These are phyloP conservation scores for Papilio xuthus DNA, from an alignment of 1,140 invertebrate species.

Conservation along the genomic window DNA sequence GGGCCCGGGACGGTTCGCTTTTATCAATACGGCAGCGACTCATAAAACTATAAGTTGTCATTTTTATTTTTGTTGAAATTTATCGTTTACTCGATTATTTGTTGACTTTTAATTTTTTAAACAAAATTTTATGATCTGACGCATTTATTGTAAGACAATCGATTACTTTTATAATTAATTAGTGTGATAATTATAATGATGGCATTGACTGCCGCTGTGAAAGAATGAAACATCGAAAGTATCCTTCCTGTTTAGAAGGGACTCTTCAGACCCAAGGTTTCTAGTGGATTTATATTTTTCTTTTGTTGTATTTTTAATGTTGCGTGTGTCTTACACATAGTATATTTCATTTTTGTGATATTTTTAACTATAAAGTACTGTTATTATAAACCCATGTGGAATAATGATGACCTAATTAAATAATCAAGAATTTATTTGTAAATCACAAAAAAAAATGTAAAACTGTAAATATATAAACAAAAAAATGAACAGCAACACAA, in stretches of 20 bases:
- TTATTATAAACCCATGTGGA: slow-evolving; percentile 80
- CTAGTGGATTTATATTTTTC: slow-evolving; percentile 81
- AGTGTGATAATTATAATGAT: slow-evolving; percentile 81
- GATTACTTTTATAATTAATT: slow-evolving; percentile 81
- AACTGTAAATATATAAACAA: slow-evolving; percentile 82
- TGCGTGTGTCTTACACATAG: slow-evolving; percentile 82
- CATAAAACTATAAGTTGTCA: slow-evolving; percentile 78
- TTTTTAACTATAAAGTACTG: slow-evolving; percentile 82
- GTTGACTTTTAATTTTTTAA: slow-evolving; percentile 78
- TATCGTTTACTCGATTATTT: slow-evolving; percentile 79
- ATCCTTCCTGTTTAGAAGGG: slow-evolving; percentile 82
- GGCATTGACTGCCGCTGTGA: slow-evolving; percentile 80
- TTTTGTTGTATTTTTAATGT: slow-evolving; percentile 82
- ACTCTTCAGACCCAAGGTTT: slow-evolving; percentile 79
- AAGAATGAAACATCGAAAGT: slow-evolving; percentile 82
- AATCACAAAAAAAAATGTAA: slow-evolving; percentile 82
- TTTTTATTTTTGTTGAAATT: slow-evolving; percentile 79
- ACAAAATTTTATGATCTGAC: slow-evolving; percentile 81
- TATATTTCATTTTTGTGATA: slow-evolving; percentile 83
- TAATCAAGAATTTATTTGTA: slow-evolving; percentile 82
- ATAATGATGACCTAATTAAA: slow-evolving; percentile 81
- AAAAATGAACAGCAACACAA: slow-evolving; percentile 80
- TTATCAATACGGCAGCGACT: slow-evolving; percentile 81
- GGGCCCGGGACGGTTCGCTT: slow-evolving; percentile 70
- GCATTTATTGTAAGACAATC: slow-evolving; percentile 82